Percentiles rank a stretch among this genome's conserved stretches.
phyloP scores from a whole-genome alignment of 1,140 invertebrate species.

The Chelonus insularis region DNA sequence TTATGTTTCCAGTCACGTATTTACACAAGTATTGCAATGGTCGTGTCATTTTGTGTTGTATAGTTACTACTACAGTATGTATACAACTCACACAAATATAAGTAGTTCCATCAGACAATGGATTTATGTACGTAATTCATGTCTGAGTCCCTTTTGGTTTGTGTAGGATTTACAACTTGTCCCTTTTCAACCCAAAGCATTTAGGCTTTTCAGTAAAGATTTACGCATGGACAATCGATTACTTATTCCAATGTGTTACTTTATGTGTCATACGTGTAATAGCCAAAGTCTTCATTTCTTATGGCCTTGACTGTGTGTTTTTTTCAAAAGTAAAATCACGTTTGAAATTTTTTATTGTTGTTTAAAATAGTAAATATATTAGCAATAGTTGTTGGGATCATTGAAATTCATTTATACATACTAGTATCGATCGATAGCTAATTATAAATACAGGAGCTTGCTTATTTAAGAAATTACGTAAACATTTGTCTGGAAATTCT shows the following conservation, averaged over 20 bases:
- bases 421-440: constrained; percentile 5
- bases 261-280: background rate
- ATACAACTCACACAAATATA: no score
- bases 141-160: constrained; percentile 12
- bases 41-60: background rate
- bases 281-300: background rate
- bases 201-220: background rate
- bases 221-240: constrained; percentile 4
- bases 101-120: background rate
- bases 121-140: background rate
- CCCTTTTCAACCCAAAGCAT: background rate
- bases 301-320: background rate
- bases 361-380: no score
- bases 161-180: constrained; percentile 12
- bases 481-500: background rate
- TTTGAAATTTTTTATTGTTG: no score
- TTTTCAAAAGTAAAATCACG: no score
- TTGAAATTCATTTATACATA: background rate
- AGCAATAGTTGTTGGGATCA: no score
- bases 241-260: background rate
- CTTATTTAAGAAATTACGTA: constrained; percentile 13
- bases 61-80: no score
- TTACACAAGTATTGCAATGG: constrained; percentile 9
- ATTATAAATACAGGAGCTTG: background rate
- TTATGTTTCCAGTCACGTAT: constrained; percentile 24